A percentile compares a stretch with the other conserved stretches of the same genome.
phyloP scores from a whole-genome alignment of 2,113 vertebrate genomes.

The Thinocorus orbignyianus region DNA sequence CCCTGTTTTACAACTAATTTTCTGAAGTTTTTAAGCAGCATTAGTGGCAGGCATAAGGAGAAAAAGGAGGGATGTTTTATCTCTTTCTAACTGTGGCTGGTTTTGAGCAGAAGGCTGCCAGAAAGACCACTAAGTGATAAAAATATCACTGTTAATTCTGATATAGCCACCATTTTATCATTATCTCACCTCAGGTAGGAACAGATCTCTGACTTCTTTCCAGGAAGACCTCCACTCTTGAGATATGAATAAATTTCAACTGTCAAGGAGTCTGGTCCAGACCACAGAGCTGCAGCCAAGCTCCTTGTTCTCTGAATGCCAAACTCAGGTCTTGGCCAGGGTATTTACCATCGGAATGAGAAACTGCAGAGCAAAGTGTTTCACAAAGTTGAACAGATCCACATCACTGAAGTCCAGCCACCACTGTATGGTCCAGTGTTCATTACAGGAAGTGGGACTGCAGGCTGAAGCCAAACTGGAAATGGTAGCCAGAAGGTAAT shows the following conservation, averaged over 20 bases:
- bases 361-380: slow-evolving; percentile 5
- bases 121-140: neutral
- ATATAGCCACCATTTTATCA: neutral
- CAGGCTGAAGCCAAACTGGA: neutral
- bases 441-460: neutral
- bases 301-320: neutral
- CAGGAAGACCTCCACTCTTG: neutral
- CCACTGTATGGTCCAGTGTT: neutral
- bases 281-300: neutral
- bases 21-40: neutral
- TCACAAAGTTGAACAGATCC: neutral
- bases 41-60: neutral
- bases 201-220: neutral
- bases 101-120: neutral
- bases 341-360: neutral
- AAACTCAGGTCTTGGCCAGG: neutral
- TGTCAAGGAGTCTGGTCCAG: neutral
- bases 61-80: neutral
- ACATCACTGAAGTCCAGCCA: neutral
- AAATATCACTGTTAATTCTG: neutral
- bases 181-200: neutral
- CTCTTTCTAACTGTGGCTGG: neutral
- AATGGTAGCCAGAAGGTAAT: neutral
- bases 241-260: neutral
- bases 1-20: neutral